Evolutionary conservation across 2,888 invertebrate species (phyloP).

Genomic region (Volucella zonaria): DNA sequence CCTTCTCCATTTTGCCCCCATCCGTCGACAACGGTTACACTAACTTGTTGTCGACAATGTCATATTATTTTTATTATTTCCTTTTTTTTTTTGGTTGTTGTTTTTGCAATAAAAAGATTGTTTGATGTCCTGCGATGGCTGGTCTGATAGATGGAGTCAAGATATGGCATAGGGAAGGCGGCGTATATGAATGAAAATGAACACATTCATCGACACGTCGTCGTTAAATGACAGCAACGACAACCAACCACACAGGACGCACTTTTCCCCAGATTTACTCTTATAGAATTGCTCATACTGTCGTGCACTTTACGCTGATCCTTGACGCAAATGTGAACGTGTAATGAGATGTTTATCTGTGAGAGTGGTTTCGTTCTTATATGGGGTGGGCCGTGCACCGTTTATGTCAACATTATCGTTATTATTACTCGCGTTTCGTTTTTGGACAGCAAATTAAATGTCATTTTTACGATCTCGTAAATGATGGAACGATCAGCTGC

Average conservation of each 20-base stretch:
- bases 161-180: neutral
- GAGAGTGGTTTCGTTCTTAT: neutral
- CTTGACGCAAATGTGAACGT: conserved; percentile 50
- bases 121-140: conserved; percentile 64
- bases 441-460: conserved; percentile 54
- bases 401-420: conserved; percentile 64
- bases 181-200: conserved; percentile 49
- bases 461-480: conserved; percentile 69
- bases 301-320: conserved; percentile 23
- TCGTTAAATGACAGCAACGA: conserved; percentile 13
- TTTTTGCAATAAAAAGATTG: conserved; percentile 66
- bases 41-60: neutral
- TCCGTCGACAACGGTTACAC: neutral
- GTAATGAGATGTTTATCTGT: conserved; percentile 70
- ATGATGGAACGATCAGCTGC: conserved; percentile 55
- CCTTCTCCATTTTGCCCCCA: neutral
- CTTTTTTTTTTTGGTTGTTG: conserved; percentile 31
- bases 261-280: neutral
- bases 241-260: neutral
- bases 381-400: conserved; percentile 23
- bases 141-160: conserved; percentile 10
- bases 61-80: neutral
- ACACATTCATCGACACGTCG: conserved; percentile 62
- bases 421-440: conserved; percentile 55
- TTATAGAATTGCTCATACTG: conserved; percentile 19